These are phyloP conservation scores for Cinclus mexicanus DNA, from an alignment of 2,113 vertebrate genomes.

Conservation along the genomic window DNA sequence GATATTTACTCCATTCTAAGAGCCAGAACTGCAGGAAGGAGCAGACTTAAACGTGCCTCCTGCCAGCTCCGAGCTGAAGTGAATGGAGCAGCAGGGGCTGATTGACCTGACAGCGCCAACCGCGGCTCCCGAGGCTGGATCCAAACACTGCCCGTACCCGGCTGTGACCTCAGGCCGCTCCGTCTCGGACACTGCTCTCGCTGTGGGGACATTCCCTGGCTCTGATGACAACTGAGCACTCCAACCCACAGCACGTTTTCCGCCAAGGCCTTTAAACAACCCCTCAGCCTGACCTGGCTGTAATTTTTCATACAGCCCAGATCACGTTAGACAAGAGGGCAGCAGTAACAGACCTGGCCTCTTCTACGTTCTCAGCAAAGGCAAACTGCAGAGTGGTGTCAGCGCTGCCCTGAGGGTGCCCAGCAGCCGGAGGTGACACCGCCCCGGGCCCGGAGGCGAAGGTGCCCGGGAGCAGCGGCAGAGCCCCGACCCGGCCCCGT, in stretches of 20 bases:
- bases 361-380: not conserved
- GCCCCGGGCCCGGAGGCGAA: rapidly evolving
- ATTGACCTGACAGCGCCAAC: rapidly evolving
- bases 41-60: not conserved
- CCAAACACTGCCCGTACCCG: rapidly evolving
- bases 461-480: rapidly evolving
- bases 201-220: not conserved
- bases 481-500: rapidly evolving
- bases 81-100: not conserved
- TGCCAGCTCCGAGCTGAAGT: not conserved
- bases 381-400: not conserved
- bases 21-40: not conserved
- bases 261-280: not conserved
- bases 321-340: not conserved
- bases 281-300: not conserved
- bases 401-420: not conserved
- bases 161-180: not conserved
- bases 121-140: not conserved
- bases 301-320: no score
- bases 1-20: not conserved
- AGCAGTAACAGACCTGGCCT: not conserved
- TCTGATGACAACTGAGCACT: rapidly evolving
- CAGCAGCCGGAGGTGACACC: rapidly evolving
- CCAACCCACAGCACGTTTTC: not conserved
- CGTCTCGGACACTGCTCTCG: not conserved